phyloP scores from a whole-genome alignment of 2,797 vertebrate genomes.

The Scyliorhinus canicula region DNA sequence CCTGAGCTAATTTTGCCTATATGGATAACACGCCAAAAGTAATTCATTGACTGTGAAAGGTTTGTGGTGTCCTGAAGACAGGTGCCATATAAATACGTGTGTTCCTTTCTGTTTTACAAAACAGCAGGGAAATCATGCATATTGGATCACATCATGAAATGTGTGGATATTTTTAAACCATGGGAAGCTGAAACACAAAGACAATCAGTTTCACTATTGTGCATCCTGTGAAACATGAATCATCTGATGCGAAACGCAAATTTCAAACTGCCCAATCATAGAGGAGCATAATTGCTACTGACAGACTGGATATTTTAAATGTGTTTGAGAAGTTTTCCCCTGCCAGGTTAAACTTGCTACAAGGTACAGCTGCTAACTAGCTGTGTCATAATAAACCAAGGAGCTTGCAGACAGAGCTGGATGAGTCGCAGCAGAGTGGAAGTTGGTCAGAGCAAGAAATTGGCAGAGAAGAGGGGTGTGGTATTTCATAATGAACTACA shows the following conservation, averaged over 20 bases:
- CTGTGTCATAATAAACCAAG: neutral
- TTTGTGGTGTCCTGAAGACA: neutral
- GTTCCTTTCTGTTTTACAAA: neutral
- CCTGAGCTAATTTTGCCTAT: neutral
- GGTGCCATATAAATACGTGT: neutral
- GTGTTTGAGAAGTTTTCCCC: neutral
- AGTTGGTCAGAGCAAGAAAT: neutral
- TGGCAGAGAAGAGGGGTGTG: neutral
- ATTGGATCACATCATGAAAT: neutral
- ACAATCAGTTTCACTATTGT: neutral
- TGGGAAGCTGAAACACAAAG: neutral
- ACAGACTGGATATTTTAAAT: neutral
- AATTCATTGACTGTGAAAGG: neutral
- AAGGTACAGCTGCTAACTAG: neutral
- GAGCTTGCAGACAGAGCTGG: neutral
- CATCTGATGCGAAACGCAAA: neutral
- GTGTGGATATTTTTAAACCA: neutral
- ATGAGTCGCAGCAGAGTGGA: neutral
- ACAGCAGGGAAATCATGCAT: neutral
- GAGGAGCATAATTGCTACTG: neutral
- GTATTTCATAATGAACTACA: neutral
- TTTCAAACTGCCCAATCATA: slow-evolving; percentile 12
- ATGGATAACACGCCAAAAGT: neutral
- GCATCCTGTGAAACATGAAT: neutral
- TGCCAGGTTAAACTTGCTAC: neutral